These are phyloP conservation scores for Lasioglossum morio DNA, from an alignment of 2,888 invertebrate species.

Conservation along the genomic window DNA sequence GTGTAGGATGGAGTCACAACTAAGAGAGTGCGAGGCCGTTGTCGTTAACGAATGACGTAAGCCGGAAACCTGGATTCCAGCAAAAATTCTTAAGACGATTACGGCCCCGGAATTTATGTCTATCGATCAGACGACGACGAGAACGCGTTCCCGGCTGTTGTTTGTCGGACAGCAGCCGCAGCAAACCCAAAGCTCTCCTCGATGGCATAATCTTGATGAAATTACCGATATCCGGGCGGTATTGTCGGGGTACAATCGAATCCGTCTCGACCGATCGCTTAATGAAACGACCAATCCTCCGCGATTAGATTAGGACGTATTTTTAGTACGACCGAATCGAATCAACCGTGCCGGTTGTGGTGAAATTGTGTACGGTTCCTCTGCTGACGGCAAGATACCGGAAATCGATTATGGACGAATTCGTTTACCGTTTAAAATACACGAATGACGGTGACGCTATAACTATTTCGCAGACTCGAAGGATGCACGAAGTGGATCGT, in stretches of 20 bases:
- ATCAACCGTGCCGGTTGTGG: background rate
- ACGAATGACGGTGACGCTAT: background rate
- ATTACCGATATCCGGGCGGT: constrained; percentile 3
- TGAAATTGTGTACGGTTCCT: constrained; percentile 8
- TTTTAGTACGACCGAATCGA: constrained; percentile 11
- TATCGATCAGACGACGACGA: background rate
- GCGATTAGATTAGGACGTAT: background rate
- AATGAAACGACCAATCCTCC: background rate
- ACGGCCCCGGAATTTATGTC: background rate
- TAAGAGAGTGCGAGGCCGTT: background rate
- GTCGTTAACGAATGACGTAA: constrained; percentile 44
- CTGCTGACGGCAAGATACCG: background rate
- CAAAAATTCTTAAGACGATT: constrained; percentile 18
- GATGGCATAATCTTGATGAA: background rate
- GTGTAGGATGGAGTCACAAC: background rate
- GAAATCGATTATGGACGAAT: background rate
- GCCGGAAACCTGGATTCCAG: constrained; percentile 46
- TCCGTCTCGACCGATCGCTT: background rate
- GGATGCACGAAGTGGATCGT: too few species aligned
- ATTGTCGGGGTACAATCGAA: background rate
- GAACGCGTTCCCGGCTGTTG: background rate
- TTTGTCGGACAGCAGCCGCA: background rate
- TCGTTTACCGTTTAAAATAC: background rate
- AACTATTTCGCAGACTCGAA: too few species aligned
- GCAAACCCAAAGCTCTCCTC: background rate